phyloP scores from a whole-genome alignment of 1,140 invertebrate genomes.

The Battus philenor region DNA sequence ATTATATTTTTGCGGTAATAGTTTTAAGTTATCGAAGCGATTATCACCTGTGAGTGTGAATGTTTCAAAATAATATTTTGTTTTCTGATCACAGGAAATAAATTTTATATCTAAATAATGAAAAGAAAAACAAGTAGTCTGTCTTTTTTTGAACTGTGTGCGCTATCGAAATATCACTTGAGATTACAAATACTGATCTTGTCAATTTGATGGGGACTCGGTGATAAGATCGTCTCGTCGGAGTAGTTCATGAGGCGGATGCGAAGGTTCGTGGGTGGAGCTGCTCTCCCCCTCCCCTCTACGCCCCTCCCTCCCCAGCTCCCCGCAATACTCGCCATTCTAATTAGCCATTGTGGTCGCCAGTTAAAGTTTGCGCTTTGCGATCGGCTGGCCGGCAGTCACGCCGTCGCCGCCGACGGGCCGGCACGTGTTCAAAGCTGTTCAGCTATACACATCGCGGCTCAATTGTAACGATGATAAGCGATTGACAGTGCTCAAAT shows the following conservation, averaged over 20 bases:
- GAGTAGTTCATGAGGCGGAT: slow-evolving; percentile 61
- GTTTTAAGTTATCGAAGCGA: too few species aligned
- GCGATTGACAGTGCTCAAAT: slow-evolving; percentile 53
- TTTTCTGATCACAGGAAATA: too few species aligned
- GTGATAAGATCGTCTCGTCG: slow-evolving; percentile 45
- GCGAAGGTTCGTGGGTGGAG: slow-evolving; percentile 67
- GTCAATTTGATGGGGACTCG: slow-evolving; percentile 30
- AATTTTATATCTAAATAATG: too few species aligned
- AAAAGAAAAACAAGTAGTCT: too few species aligned
- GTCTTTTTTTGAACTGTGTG: too few species aligned
- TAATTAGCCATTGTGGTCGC: slow-evolving; percentile 73
- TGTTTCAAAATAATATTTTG: too few species aligned
- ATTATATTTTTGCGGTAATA: too few species aligned
- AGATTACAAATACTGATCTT: slow-evolving; percentile 32
- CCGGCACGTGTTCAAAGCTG: slow-evolving; percentile 35
- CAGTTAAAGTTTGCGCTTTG: slow-evolving; percentile 61
- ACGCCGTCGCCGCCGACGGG: slow-evolving; percentile 45
- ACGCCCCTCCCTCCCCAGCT: slow-evolving; percentile 40
- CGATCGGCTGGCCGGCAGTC: slow-evolving; percentile 57
- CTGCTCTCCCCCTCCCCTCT: slow-evolving; percentile 43
- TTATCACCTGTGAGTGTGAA: too few species aligned
- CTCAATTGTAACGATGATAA: slow-evolving; percentile 60
- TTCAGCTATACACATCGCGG: slow-evolving; percentile 33
- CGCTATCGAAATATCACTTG: too few species aligned
- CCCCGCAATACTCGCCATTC: slow-evolving; percentile 62